phyloP scores from a whole-genome alignment of 1,140 invertebrate genomes.

The Drosophila nannoptera region DNA sequence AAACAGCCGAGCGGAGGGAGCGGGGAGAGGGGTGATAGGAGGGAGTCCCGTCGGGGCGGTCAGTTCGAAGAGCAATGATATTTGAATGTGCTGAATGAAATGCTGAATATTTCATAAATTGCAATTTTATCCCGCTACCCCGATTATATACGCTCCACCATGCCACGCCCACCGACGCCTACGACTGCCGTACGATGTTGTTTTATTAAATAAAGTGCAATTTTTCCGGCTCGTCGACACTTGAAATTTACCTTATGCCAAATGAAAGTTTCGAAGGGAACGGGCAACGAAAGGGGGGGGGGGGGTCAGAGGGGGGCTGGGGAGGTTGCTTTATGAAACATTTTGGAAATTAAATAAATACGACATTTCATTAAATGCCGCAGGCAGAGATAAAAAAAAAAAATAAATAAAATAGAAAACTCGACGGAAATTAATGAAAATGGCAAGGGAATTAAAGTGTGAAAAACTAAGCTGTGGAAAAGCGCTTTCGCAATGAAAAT shows the following conservation, averaged over 20 bases:
- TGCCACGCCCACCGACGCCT: too few relatives aligned
- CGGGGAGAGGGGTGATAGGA: too few relatives aligned
- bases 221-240: conserved; percentile 3
- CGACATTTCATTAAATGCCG: background rate
- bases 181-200: too few relatives aligned
- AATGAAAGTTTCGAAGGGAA: background rate
- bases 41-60: too few relatives aligned
- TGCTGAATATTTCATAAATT: conserved; percentile 26
- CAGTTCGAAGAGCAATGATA: too few relatives aligned
- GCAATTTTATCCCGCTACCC: conserved; percentile 15
- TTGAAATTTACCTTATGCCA: conserved; percentile 2
- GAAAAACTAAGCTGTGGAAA: too few relatives aligned
- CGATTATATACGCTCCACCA: too few relatives aligned
- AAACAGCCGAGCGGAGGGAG: too few relatives aligned
- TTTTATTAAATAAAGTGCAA: conserved; percentile 21
- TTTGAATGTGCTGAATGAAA: too few relatives aligned
- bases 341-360: background rate
- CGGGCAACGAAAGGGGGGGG: background rate
- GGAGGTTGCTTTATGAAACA: background rate
- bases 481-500: too few relatives aligned
- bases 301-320: background rate
- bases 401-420: background rate
- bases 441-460: too few relatives aligned
- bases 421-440: background rate
- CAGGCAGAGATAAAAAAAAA: background rate